phyloP scores from a whole-genome alignment of 2,113 vertebrate genomes.

The Brachionichthys hirsutus region DNA sequence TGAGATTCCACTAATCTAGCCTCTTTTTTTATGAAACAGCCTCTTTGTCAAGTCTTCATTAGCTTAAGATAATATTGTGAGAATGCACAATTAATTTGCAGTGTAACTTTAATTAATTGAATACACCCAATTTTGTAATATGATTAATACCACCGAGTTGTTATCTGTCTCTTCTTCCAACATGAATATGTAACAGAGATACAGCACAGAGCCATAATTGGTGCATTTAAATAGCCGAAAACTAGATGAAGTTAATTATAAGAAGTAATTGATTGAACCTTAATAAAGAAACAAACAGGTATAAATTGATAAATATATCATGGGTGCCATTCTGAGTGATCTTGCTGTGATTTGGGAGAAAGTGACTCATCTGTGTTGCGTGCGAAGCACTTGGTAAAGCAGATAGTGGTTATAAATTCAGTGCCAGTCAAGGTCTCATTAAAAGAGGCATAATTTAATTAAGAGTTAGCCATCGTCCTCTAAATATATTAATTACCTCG shows the following conservation, averaged over 20 bases:
- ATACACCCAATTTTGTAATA: slow-evolving; percentile 77
- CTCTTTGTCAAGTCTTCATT: slow-evolving; percentile 79
- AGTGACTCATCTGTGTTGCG: slow-evolving; percentile 93
- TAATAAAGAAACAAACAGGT: slow-evolving; percentile 93
- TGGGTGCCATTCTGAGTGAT: slow-evolving; percentile 83
- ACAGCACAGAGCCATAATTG: slow-evolving; percentile 80
- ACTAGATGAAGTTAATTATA: slow-evolving; percentile 84
- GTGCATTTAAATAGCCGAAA: slow-evolving; percentile 69
- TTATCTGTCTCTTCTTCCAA: slow-evolving; percentile 86
- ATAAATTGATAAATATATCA: slow-evolving; percentile 97
- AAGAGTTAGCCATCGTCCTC: slow-evolving; percentile 88
- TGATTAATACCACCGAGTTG: slow-evolving; percentile 89
- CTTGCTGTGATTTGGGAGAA: slow-evolving; percentile 79
- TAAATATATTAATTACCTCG: slow-evolving; percentile 99
- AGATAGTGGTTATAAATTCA: slow-evolving; percentile 97
- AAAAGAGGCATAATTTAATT: slow-evolving; percentile 96
- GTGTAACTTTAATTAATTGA: slow-evolving; percentile 81
- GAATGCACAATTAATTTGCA: slow-evolving; percentile 80
- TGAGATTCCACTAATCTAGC: slow-evolving; percentile 82
- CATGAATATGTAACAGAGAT: slow-evolving; percentile 85
- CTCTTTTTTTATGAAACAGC: slow-evolving; percentile 70
- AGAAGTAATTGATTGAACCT: slow-evolving; percentile 87
- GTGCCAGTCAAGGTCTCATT: slow-evolving; percentile 92
- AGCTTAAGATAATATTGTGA: slow-evolving; percentile 83
- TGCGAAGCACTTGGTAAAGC: slow-evolving; percentile 87